Evolutionary conservation across 1,140 invertebrate species (phyloP).

Genomic region (Marisa cornuarietis): DNA sequence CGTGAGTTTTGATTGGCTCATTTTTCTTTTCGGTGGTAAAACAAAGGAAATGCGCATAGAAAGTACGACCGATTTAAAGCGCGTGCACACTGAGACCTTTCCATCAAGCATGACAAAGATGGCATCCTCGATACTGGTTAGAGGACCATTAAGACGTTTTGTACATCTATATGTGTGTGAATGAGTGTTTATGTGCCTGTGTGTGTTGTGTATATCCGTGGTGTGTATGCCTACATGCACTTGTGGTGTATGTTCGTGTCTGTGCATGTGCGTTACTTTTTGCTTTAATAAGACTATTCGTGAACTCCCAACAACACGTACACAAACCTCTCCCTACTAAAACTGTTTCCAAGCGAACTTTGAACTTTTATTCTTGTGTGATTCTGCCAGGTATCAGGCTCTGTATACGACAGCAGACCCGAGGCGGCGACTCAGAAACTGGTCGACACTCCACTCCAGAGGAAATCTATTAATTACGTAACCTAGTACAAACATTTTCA

Average conservation of each 20-base stretch:
- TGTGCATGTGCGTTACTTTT: constrained; percentile 2
- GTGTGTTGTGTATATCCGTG: neutral
- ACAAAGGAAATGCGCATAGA: too few relatives aligned
- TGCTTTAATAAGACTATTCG: neutral
- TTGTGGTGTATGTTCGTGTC: neutral
- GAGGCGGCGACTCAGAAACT: too few relatives aligned
- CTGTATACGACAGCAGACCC: neutral
- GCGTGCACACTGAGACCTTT: too few relatives aligned
- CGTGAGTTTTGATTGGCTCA: too few relatives aligned
- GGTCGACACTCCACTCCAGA: too few relatives aligned
- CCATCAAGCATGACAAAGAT: too few relatives aligned
- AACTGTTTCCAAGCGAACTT: neutral
- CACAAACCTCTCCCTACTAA: neutral
- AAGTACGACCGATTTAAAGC: too few relatives aligned
- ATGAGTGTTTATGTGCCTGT: too few relatives aligned
- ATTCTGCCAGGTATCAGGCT: neutral
- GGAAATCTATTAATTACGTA: too few relatives aligned
- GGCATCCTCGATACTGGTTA: too few relatives aligned
- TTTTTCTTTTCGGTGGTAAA: too few relatives aligned
- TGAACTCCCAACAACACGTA: neutral
- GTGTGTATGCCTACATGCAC: neutral
- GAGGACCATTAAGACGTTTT: too few relatives aligned
- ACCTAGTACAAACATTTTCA: neutral
- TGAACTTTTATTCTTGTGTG: neutral
- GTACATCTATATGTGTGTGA: neutral